Percentiles rank a stretch among this genome's conserved stretches.
Evolutionary conservation across 2,888 invertebrate species (phyloP).

Genomic region (Caenorhabditis becei): DNA sequence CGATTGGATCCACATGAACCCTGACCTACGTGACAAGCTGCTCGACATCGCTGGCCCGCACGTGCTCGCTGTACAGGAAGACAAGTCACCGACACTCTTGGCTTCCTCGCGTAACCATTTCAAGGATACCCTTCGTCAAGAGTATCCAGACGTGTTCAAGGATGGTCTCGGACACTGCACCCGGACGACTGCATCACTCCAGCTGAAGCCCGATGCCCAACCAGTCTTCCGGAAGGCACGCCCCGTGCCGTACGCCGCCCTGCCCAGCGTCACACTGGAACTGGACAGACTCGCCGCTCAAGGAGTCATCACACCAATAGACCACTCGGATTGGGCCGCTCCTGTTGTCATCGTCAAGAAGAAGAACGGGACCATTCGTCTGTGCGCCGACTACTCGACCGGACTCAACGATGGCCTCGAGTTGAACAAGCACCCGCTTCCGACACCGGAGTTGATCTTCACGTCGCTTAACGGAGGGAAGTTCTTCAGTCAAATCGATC

Average conservation of each 20-base stretch:
- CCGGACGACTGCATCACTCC: slow-evolving; percentile 32
- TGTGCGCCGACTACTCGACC: slow-evolving; percentile 72
- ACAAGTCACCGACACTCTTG: no score
- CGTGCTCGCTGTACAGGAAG: neutral
- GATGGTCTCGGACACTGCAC: slow-evolving; percentile 46
- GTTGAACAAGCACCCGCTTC: slow-evolving; percentile 66
- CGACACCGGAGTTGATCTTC: slow-evolving; percentile 67
- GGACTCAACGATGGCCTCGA: slow-evolving; percentile 68
- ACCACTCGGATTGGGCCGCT: slow-evolving; percentile 68
- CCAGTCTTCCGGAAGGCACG: slow-evolving; percentile 32
- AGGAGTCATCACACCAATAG: slow-evolving; percentile 57
- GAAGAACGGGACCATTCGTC: slow-evolving; percentile 64
- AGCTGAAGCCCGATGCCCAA: slow-evolving; percentile 25
- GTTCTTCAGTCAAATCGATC: slow-evolving; percentile 52
- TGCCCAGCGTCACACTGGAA: slow-evolving; percentile 25
- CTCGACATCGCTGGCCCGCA: neutral
- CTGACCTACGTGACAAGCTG: neutral
- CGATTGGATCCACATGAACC: slow-evolving; percentile 24
- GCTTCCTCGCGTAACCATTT: neutral
- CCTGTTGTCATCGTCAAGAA: slow-evolving; percentile 70
- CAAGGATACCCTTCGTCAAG: neutral
- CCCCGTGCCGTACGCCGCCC: slow-evolving; percentile 49
- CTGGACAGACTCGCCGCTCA: slow-evolving; percentile 54
- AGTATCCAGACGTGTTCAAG: slow-evolving; percentile 32
- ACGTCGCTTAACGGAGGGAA: slow-evolving; percentile 60